These are phyloP conservation scores for Musca vetustissima DNA, from an alignment of 1,140 invertebrate genomes.

Conservation along the genomic window DNA sequence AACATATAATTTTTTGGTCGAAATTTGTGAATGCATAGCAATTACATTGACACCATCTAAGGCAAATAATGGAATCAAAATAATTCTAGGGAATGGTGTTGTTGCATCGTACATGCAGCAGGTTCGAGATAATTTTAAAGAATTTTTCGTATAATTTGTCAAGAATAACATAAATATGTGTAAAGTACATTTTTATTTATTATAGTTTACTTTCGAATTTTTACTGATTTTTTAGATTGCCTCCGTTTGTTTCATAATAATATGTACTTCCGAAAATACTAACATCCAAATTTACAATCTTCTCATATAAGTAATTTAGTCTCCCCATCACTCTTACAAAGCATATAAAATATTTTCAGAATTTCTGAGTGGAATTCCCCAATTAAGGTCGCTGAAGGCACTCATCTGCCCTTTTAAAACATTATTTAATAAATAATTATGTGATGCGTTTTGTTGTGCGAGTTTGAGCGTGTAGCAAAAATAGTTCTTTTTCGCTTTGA, in stretches of 20 bases:
- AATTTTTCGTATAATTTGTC: slow-evolving; percentile 30
- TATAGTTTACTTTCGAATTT: too few species aligned
- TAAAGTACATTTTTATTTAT: background rate
- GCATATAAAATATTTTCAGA: too few species aligned
- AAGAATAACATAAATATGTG: slow-evolving; percentile 27
- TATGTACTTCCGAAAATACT: too few species aligned
- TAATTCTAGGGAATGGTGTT: background rate
- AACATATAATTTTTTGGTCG: too few species aligned
- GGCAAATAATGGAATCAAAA: too few species aligned
- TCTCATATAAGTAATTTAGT: too few species aligned
- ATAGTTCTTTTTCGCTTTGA: background rate
- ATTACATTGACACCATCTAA: background rate
- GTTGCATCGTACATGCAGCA: background rate
- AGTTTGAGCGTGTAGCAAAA: background rate
- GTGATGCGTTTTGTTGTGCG: background rate
- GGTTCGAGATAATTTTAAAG: slow-evolving; percentile 29
- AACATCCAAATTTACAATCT: too few species aligned
- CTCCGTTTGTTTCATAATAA: too few species aligned
- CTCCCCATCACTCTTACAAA: too few species aligned
- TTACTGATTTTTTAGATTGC: too few species aligned
- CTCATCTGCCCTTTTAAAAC: slow-evolving; percentile 15
- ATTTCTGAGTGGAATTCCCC: too few species aligned
- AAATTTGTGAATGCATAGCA: too few species aligned
- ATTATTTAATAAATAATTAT: slow-evolving; percentile 1
- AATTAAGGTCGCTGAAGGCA: slow-evolving; percentile 10